These are phyloP conservation scores for Alaudala cheleensis DNA, from an alignment of 2,113 vertebrate species.

Conservation along the genomic window DNA sequence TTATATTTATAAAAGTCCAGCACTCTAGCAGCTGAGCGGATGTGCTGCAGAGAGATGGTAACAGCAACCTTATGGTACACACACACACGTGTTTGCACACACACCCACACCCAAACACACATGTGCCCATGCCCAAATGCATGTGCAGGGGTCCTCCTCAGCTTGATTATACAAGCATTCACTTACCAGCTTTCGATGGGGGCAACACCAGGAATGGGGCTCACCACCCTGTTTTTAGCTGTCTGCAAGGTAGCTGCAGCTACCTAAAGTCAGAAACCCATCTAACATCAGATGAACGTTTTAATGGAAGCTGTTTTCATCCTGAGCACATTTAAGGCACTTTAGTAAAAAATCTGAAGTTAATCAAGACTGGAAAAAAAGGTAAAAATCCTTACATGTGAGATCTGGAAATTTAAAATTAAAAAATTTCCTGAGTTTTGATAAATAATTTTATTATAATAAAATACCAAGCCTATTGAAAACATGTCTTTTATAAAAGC, in stretches of 20 bases:
- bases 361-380: not conserved
- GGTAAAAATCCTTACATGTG: not conserved
- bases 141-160: not conserved
- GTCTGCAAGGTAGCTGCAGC: conserved; percentile 3
- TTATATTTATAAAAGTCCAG: not conserved
- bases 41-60: not conserved
- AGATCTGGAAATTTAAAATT: not conserved
- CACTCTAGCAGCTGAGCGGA: not conserved
- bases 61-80: not conserved
- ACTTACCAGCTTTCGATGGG: not conserved
- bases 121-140: not conserved
- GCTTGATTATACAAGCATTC: not conserved
- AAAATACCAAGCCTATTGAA: conserved; percentile 29
- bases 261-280: not conserved
- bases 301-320: not conserved
- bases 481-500: not conserved
- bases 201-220: not conserved
- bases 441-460: conserved; percentile 57
- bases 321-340: conserved; percentile 25
- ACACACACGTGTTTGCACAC: not conserved
- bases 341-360: not conserved
- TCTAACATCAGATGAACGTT: not conserved
- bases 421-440: conserved; percentile 41
- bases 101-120: not conserved
- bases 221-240: not conserved